Conservation (phyloP, 1,140 invertebrate genomes). For the Holcopasites calliopsidis region DNA sequence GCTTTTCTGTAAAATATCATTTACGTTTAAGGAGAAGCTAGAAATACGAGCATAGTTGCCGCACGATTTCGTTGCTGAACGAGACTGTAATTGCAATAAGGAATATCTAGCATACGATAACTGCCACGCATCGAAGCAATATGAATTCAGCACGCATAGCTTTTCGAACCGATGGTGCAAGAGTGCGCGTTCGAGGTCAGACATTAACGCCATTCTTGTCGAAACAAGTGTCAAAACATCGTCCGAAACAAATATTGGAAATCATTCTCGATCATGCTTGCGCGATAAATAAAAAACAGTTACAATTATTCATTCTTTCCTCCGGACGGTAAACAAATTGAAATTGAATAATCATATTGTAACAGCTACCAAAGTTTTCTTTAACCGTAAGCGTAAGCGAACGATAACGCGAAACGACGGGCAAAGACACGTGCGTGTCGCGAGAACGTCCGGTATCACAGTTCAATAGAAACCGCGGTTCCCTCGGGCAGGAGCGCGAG, state of each 20-base stretch:
- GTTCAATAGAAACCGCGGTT: constrained; percentile 23
- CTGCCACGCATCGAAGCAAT: constrained; percentile 32
- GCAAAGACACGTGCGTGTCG: neutral
- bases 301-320: no score
- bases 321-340: no score
- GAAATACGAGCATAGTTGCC: neutral
- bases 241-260: neutral
- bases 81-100: constrained; percentile 15
- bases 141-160: constrained; percentile 57
- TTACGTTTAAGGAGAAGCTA: no score
- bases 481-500: constrained; percentile 16
- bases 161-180: constrained; percentile 31
- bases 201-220: constrained; percentile 3
- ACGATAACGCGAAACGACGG: neutral
- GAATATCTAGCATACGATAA: constrained; percentile 3
- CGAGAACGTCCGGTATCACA: neutral
- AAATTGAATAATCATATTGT: no score
- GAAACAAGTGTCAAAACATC: neutral
- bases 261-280: neutral
- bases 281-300: no score
- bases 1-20: no score
- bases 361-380: neutral
- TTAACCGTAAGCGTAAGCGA: neutral
- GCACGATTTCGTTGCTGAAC: neutral
- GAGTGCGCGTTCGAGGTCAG: constrained; percentile 27